These are phyloP conservation scores for Chloroclysta siterata DNA, from an alignment of 2,888 invertebrate genomes.

Conservation along the genomic window DNA sequence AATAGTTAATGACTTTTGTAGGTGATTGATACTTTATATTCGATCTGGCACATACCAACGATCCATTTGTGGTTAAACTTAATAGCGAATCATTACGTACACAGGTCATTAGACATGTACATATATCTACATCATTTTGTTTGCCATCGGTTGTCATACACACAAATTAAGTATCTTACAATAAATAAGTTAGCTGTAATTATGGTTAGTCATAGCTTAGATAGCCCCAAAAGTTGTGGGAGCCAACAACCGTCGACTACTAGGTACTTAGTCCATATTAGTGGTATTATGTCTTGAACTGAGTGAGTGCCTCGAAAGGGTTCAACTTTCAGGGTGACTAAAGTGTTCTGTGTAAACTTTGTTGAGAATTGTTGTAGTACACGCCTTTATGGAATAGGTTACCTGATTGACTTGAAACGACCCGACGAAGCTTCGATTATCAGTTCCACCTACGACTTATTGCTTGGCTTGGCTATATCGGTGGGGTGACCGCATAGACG, in stretches of 20 bases:
- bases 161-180: slow-evolving; percentile 32
- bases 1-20: not conserved
- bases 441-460: slow-evolving; percentile 53
- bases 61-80: slow-evolving; percentile 3
- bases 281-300: slow-evolving; percentile 11
- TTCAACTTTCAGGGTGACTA: slow-evolving; percentile 26
- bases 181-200: slow-evolving; percentile 44
- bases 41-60: not conserved
- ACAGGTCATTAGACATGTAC: slow-evolving; percentile 5
- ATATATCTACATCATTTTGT: slow-evolving; percentile 30
- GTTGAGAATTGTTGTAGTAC: slow-evolving; percentile 9
- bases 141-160: slow-evolving; percentile 44
- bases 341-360: slow-evolving; percentile 13
- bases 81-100: slow-evolving; percentile 9
- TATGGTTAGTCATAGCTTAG: slow-evolving; percentile 39
- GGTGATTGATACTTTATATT: not conserved
- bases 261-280: slow-evolving; percentile 17
- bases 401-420: slow-evolving; percentile 48
- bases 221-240: slow-evolving; percentile 44
- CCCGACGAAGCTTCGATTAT: slow-evolving; percentile 54
- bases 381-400: slow-evolving; percentile 32
- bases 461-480: slow-evolving; percentile 55
- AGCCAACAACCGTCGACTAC: slow-evolving; percentile 43
- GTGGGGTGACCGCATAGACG: slow-evolving; percentile 63
- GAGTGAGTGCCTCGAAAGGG: not conserved